Evolutionary conservation across 2,888 invertebrate genomes (phyloP), one percentile per base, ranked within the genome.

Genomic region (Parelbella ahira): DNA sequence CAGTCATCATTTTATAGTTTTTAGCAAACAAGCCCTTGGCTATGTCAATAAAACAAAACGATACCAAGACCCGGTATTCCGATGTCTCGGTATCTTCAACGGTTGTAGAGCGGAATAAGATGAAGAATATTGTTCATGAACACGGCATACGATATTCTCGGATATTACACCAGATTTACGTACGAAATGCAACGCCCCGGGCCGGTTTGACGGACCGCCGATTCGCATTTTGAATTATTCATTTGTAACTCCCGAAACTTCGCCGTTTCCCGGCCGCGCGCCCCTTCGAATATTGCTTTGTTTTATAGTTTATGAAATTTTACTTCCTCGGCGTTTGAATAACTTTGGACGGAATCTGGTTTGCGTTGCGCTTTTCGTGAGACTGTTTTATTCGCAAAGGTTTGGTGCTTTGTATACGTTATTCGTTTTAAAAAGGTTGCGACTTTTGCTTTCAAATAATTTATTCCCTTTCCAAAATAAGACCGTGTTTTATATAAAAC

Each of bases 171-270:
- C 69, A 73, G 76, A 81, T 83, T 73, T 78, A 73, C 72, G 71
- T 66, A 63, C 68, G 66, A 71, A 79, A 82, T 84, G 83, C 84
- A 84, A 63, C 68, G 48, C 57, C 63, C 60, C 56, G 60, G 46
- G 58, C 63, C 60, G 56, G 61, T 72, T 66, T 86, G 87, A 87
- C 77, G 81, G 75, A 84, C 84, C 76, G 81, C 81, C 76, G 75
- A 78, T 70, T 70, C 82, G 77, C 65, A 68, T 63, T 48, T 60
- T 86, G 87, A 83, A 87, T 87, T 72, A 87, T 87, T 84, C 87
- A 87, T 81, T 66, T 55, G 59, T 62, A 56, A 60, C 59, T 57
- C 63, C 76, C 70, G 66, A 78, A 86, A 77, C 73, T 81, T 81
- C 65, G 62, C 59, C 60, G 53, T 58, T 61, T 59, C 58, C 61